Base-by-base conservation (phyloP, 2,797 vertebrate species). In the Clarias platycephalus region DNA sequence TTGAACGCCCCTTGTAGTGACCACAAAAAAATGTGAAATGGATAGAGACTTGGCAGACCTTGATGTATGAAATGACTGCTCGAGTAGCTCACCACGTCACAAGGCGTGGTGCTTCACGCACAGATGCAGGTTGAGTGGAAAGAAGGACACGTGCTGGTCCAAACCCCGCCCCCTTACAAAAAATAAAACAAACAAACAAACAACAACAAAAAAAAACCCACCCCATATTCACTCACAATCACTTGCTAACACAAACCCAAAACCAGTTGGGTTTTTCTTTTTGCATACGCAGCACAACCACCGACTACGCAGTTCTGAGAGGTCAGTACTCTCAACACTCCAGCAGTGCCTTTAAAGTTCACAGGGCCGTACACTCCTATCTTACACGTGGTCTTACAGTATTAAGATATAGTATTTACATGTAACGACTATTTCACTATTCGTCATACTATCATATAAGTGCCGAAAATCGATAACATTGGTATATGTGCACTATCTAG, bases 401-500 rank as follows among this genome's bases (percentile, higher is more conserved):
- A 82, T 57, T 24, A 26, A 58, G 67, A 82, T 82, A 82, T 67
- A 82, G 67, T 87, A 91, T 90, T 89, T 90, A 91, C 88, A 92
- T 82, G 62, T 88, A 90, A 83, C 84, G 28, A 88, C 88, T 88
- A 75, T 86, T 88, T 84, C 44, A 84, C 83, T 82, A 87, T 86
- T 89, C 72, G 89, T 68, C 87, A 86, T 84, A 72, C 84, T 10
- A 78, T 87, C 85, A 66, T 62, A 86, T 80, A 88, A 92, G 92
- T 93, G 92, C 91, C 90, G 86, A 71, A 75, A 80, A 84, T 90
- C 12, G 55, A 84, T 90, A 92, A 92, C 84, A 89, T 89, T 63
- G 70, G 74, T 91, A 87, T 89, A 89, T 89, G 88, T 68, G 71
- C 79, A 86, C 84, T 86, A 81, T 28, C 82, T 85, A 91, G 22